Evolutionary conservation across 2,797 vertebrate genomes (phyloP).

Genomic region (Xenops minutus): DNA sequence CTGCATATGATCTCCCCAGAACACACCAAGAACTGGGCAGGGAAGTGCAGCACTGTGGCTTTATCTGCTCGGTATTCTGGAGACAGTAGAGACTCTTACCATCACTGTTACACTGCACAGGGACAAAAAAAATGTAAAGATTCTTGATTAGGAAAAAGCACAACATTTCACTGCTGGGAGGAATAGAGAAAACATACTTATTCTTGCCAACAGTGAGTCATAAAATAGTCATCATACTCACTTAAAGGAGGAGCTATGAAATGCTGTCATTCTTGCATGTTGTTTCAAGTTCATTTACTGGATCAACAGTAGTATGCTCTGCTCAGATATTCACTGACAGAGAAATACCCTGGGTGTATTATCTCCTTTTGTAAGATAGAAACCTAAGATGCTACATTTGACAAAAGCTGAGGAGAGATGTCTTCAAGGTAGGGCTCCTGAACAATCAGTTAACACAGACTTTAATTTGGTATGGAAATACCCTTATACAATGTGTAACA

Average conservation of each 20-base stretch:
- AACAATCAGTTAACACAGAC: background rate
- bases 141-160: background rate
- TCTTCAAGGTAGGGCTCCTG: background rate
- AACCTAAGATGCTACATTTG: background rate
- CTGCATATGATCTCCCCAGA: background rate
- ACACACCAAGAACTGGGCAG: background rate
- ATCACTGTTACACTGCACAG: background rate
- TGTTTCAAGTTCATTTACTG: constrained; percentile 23
- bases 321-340: background rate
- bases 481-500: background rate
- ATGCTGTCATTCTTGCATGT: constrained; percentile 23
- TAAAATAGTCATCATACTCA: background rate
- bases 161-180: background rate
- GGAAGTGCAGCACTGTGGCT: background rate
- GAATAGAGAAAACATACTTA: background rate
- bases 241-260: background rate
- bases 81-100: background rate
- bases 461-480: background rate
- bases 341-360: background rate
- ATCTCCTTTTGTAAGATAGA: background rate
- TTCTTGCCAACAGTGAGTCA: constrained; percentile 43
- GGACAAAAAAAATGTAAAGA: background rate
- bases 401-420: background rate
- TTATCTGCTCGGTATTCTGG: background rate
- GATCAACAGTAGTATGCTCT: background rate